A percentile compares a stretch with the other conserved stretches of the same genome.
These are phyloP conservation scores for Lasioglossum marginatum DNA, from an alignment of 2,888 invertebrate genomes.

Conservation along the genomic window DNA sequence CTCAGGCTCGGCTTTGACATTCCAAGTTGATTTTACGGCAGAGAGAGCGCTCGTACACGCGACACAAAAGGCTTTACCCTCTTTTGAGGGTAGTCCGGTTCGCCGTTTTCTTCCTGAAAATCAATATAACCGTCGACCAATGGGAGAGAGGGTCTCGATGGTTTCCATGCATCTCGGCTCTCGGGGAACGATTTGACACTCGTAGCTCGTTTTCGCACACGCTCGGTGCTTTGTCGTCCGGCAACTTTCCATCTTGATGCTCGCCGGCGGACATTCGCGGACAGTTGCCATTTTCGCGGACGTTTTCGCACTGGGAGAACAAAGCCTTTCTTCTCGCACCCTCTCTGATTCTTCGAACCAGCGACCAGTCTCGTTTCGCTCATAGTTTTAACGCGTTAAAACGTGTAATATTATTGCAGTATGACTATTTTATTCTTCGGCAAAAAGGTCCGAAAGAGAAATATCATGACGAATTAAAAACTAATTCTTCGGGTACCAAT, in stretches of 20 bases:
- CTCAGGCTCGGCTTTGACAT: background rate
- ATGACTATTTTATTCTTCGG: no score
- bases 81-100: constrained; percentile 50
- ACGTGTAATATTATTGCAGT: no score
- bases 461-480: background rate
- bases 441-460: no score
- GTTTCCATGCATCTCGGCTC: constrained; percentile 48
- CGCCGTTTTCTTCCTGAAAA: constrained; percentile 58
- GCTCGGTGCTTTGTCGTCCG: background rate
- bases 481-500: background rate
- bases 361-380: background rate
- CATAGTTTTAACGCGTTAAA: background rate
- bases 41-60: constrained; percentile 36
- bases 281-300: constrained; percentile 39
- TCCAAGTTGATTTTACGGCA: constrained; percentile 47
- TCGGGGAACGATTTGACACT: constrained; percentile 46
- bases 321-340: constrained; percentile 29
- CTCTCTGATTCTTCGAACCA: background rate
- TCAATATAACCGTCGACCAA: constrained; percentile 59
- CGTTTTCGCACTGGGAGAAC: background rate
- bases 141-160: constrained; percentile 31
- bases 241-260: constrained; percentile 62
- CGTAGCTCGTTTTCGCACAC: constrained; percentile 23
- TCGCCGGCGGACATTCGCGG: constrained; percentile 28
- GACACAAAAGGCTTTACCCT: constrained; percentile 49